Conservation (phyloP, 2,888 invertebrate genomes). For the Nemapogon koenigi region DNA sequence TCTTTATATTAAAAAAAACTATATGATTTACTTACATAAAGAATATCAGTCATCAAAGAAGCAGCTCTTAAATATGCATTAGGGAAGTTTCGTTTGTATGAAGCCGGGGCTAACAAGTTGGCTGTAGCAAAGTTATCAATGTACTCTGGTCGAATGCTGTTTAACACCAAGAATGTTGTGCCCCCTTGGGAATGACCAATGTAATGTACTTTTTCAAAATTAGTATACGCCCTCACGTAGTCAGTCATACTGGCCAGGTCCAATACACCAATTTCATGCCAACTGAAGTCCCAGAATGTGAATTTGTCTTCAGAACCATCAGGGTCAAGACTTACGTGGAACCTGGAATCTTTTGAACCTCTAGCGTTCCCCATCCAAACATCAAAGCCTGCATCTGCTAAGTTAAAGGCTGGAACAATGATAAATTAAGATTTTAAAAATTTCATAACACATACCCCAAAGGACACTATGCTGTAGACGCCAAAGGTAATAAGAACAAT, state of each 20-base stretch:
- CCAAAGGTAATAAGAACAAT: too few relatives aligned
- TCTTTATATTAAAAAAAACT: too few relatives aligned
- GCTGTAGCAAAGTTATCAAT: slow-evolving; percentile 36
- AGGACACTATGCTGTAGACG: too few relatives aligned
- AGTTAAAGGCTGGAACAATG: slow-evolving; percentile 63
- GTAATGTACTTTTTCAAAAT: slow-evolving; percentile 33
- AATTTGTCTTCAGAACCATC: slow-evolving; percentile 23
- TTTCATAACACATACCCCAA: too few relatives aligned
- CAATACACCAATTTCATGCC: slow-evolving; percentile 37
- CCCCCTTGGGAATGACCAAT: slow-evolving; percentile 52
- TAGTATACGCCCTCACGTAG: slow-evolving; percentile 29
- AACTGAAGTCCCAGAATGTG: slow-evolving; percentile 41
- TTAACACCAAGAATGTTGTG: slow-evolving; percentile 34
- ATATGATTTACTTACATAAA: slow-evolving; percentile 48
- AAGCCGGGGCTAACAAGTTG: slow-evolving; percentile 40
- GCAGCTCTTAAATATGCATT: slow-evolving; percentile 17
- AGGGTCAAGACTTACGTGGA: slow-evolving; percentile 50
- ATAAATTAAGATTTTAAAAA: too few relatives aligned
- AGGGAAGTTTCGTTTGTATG: slow-evolving; percentile 33
- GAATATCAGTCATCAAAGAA: slow-evolving; percentile 24
- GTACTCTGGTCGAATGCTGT: slow-evolving; percentile 33
- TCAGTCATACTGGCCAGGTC: slow-evolving; percentile 45
- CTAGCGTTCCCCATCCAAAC: slow-evolving; percentile 86
- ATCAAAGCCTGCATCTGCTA: slow-evolving; percentile 72
- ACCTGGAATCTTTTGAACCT: slow-evolving; percentile 74